These are phyloP conservation scores for Ectropis crepuscularia DNA, from an alignment of 2,888 invertebrate genomes.

Conservation along the genomic window DNA sequence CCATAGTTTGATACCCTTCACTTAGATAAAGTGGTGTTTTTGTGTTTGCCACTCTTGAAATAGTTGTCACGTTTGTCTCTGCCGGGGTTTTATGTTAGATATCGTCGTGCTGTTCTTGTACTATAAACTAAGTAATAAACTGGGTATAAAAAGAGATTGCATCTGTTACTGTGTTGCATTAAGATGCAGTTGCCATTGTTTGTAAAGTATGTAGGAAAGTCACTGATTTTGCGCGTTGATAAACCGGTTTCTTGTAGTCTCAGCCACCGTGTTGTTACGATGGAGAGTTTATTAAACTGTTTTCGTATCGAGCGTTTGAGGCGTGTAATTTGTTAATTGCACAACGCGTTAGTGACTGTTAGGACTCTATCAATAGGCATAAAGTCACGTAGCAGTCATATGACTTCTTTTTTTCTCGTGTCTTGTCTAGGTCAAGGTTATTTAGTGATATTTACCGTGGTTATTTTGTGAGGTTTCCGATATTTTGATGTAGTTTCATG, in stretches of 20 bases:
- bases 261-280: constrained; percentile 5
- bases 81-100: constrained; percentile 43
- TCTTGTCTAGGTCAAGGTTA: constrained; percentile 23
- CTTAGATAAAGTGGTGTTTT: constrained; percentile 65
- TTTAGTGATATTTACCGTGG: neutral
- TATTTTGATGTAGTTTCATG: no score
- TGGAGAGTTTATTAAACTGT: constrained; percentile 11
- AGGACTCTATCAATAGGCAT: constrained; percentile 16
- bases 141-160: constrained; percentile 34
- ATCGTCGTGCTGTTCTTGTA: constrained; percentile 40
- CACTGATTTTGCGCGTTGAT: constrained; percentile 28
- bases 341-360: constrained; percentile 15
- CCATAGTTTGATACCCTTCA: constrained; percentile 62
- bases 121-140: constrained; percentile 25
- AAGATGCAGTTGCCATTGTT: constrained; percentile 41
- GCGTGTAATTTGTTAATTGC: constrained; percentile 11
- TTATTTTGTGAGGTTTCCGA: neutral
- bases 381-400: constrained; percentile 23
- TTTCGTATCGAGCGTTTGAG: constrained; percentile 7
- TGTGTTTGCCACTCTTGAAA: constrained; percentile 56
- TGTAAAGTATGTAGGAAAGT: constrained; percentile 34
- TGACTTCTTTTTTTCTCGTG: constrained; percentile 12
- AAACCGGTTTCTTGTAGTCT: constrained; percentile 26
- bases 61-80: constrained; percentile 55
- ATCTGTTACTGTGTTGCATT: constrained; percentile 39